phyloP scores from a whole-genome alignment of 1,140 invertebrate genomes.

The Drosophila ogumai region DNA sequence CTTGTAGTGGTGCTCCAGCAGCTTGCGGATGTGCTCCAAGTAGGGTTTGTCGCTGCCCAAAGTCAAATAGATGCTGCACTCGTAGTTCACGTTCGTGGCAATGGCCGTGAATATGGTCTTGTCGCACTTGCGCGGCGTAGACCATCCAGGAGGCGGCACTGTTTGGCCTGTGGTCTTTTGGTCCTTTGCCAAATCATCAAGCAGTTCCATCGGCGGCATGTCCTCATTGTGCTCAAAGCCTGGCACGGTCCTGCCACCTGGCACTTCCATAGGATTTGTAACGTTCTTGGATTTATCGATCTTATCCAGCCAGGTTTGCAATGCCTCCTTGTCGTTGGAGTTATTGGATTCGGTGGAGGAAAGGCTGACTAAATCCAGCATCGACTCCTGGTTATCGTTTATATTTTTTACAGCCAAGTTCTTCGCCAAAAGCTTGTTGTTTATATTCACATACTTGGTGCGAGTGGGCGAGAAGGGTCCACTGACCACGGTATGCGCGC shows the following conservation, averaged over 20 bases:
- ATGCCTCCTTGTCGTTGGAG: not conserved
- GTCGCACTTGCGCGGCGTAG: conserved; percentile 50
- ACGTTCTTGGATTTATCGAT: not conserved
- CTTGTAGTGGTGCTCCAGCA: conserved; percentile 22
- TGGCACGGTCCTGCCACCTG: not conserved
- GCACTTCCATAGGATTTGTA: not conserved
- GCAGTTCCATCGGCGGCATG: conserved; percentile 52
- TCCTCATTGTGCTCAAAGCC: conserved; percentile 40
- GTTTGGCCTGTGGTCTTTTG: conserved; percentile 28
- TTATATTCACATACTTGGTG: conserved; percentile 50
- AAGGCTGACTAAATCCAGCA: not conserved
- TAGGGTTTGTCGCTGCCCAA: conserved; percentile 83
- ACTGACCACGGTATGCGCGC: conserved; percentile 17
- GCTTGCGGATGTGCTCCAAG: conserved; percentile 85
- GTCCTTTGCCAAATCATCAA: conserved; percentile 35
- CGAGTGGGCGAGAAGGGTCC: conserved; percentile 49
- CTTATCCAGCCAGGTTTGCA: not conserved
- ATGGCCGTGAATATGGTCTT: conserved; percentile 85
- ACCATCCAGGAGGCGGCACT: conserved; percentile 51
- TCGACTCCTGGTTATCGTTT: not conserved
- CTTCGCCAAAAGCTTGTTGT: conserved; percentile 20
- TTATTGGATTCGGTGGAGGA: not conserved
- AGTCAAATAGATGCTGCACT: conserved; percentile 87
- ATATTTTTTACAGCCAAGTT: conserved; percentile 18
- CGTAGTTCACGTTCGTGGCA: conserved; percentile 87